Percentiles rank a stretch among this genome's conserved stretches.
Evolutionary conservation across 2,888 invertebrate species (phyloP).

Genomic region (Andrena flavipes): DNA sequence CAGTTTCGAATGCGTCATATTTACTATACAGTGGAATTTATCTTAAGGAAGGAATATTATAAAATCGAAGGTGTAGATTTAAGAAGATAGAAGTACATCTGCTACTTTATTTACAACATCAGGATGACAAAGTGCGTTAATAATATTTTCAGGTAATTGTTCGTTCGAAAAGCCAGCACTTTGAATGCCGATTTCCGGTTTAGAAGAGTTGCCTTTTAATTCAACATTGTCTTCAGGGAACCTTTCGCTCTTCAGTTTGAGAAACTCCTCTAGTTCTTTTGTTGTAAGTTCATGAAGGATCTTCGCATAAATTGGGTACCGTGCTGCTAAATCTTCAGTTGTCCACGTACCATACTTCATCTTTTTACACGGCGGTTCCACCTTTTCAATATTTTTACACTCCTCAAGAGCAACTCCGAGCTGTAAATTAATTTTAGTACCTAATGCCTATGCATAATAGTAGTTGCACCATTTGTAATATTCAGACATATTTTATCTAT

Average conservation of each 20-base stretch:
- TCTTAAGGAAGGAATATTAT: not conserved
- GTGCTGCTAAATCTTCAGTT: conserved; percentile 62
- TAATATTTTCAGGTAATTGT: conserved; percentile 84
- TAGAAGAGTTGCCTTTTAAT: conserved; percentile 1
- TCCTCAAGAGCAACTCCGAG: conserved; percentile 72
- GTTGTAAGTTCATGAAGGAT: conserved; percentile 61
- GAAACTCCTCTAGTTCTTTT: conserved; percentile 66
- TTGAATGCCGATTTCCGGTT: not conserved
- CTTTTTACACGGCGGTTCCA: conserved; percentile 22
- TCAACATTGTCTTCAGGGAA: conserved; percentile 51
- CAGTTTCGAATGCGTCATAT: not conserved
- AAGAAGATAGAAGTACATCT: conserved; percentile 71
- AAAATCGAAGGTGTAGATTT: conserved; percentile 6
- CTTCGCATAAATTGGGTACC: conserved; percentile 70
- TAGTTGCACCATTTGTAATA: not conserved
- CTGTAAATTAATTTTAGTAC: conserved; percentile 63
- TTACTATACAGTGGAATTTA: not conserved
- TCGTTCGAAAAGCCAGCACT: conserved; percentile 12
- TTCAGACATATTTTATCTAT: not conserved
- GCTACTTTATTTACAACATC: conserved; percentile 86
- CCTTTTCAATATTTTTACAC: conserved; percentile 55
- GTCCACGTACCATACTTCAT: conserved; percentile 57
- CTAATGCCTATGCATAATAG: not conserved
- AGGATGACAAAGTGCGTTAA: conserved; percentile 89
- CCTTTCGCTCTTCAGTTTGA: conserved; percentile 70